These are phyloP conservation scores for Cephus nigrinus DNA, from an alignment of 2,888 invertebrate genomes.

Conservation along the genomic window DNA sequence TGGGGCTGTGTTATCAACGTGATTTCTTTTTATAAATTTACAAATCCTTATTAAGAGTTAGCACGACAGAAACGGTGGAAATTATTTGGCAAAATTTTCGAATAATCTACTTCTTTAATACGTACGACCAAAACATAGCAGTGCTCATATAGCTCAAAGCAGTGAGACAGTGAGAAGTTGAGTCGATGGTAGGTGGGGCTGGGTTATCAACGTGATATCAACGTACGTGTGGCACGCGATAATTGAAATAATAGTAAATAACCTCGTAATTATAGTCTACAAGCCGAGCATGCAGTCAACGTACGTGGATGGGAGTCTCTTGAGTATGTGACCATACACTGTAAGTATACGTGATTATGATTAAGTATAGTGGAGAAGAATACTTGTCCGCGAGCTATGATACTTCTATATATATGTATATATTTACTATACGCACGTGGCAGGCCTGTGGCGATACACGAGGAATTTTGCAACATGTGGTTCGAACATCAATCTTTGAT, in stretches of 20 bases:
- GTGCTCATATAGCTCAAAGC: not conserved
- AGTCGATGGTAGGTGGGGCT: constrained; percentile 2
- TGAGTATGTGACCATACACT: not conserved
- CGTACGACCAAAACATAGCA: not conserved
- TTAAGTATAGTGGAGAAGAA: not conserved
- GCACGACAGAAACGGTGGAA: not conserved
- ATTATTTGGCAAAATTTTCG: not conserved
- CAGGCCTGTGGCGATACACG: constrained; percentile 12
- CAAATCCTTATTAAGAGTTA: too few relatives aligned
- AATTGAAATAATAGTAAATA: constrained; percentile 61
- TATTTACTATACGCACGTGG: constrained; percentile 12
- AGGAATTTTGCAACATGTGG: constrained; percentile 15
- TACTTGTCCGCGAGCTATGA: not conserved
- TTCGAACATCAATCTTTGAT: not conserved
- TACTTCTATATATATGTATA: not conserved
- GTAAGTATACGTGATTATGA: not conserved
- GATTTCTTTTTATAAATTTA: constrained; percentile 13
- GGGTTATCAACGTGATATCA: constrained; percentile 38
- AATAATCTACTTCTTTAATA: not conserved
- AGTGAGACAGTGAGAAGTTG: constrained; percentile 1
- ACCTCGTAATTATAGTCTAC: constrained; percentile 53
- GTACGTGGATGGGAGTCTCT: constrained; percentile 9
- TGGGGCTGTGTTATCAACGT: constrained; percentile 29
- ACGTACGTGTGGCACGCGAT: constrained; percentile 56
- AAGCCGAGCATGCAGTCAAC: constrained; percentile 27